Conservation (phyloP, 1,140 invertebrate genomes). For the Bombus terrestris region DNA sequence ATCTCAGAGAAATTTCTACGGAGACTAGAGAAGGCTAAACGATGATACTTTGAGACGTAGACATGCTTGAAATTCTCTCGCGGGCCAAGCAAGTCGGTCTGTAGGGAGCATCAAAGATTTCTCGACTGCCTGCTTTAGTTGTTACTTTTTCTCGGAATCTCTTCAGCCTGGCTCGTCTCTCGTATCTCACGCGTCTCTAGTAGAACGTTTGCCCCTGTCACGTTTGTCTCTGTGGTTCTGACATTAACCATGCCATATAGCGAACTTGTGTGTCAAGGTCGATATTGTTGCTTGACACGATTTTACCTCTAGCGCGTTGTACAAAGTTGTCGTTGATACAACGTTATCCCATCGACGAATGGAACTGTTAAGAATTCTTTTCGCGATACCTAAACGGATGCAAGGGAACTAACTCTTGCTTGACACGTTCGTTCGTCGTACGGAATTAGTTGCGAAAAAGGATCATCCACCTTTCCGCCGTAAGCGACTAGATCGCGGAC, state of each 20-base stretch:
- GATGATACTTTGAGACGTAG: conserved; percentile 14
- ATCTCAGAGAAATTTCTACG: conserved; percentile 14
- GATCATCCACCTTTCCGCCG: too few species aligned
- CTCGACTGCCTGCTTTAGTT: not conserved
- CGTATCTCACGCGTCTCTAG: not conserved
- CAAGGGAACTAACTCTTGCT: too few species aligned
- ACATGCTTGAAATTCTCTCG: conserved; percentile 15
- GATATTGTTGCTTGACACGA: not conserved
- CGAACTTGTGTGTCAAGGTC: not conserved
- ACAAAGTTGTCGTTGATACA: not conserved
- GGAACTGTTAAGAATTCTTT: not conserved
- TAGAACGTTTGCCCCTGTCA: not conserved
- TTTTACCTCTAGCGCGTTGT: not conserved
- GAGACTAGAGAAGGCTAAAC: conserved; percentile 2
- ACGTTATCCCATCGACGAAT: too few species aligned
- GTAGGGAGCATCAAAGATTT: conserved; percentile 22
- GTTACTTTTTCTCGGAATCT: conserved; percentile 27
- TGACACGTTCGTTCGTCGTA: too few species aligned
- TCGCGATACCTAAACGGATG: too few species aligned
- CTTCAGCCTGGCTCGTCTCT: not conserved
- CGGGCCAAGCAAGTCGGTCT: not conserved
- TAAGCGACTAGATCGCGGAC: too few species aligned
- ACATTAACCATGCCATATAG: not conserved
- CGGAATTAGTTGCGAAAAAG: too few species aligned
- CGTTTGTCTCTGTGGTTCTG: not conserved